Percentiles rank a stretch among this genome's conserved stretches.
These are phyloP conservation scores for Ctenomys sociabilis DNA, from an alignment of 2,113 vertebrate species.

Conservation along the genomic window DNA sequence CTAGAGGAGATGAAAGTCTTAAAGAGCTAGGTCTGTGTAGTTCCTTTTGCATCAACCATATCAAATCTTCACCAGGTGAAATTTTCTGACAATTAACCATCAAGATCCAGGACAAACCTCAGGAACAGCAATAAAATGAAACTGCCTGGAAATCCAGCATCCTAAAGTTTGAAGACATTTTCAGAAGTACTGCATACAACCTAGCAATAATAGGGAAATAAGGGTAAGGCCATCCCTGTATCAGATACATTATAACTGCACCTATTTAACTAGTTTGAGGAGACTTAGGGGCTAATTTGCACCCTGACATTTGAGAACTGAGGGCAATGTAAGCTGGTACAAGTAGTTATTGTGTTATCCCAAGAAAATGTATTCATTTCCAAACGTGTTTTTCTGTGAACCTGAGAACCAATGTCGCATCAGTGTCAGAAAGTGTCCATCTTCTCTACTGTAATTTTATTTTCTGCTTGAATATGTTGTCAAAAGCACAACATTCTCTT, in stretches of 20 bases:
- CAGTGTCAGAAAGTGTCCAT: not conserved
- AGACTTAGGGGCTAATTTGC: not conserved
- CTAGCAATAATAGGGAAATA: not conserved
- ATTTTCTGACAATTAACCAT: slow-evolving; percentile 48
- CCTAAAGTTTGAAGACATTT: slow-evolving; percentile 4
- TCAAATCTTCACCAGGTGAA: slow-evolving; percentile 10
- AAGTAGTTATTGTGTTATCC: not conserved
- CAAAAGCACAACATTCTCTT: slow-evolving; percentile 25
- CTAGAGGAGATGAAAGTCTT: not conserved
- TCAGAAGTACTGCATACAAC: not conserved
- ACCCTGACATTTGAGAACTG: not conserved
- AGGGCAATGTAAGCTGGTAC: not conserved
- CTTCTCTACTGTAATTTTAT: slow-evolving; percentile 6
- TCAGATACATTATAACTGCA: not conserved
- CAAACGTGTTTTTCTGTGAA: not conserved
- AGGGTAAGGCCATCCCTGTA: not conserved
- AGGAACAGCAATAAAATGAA: slow-evolving; percentile 25
- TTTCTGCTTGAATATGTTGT: slow-evolving; percentile 30
- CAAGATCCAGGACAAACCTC: not conserved
- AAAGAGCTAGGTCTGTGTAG: not conserved
- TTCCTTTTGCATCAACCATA: not conserved
- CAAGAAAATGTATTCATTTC: not conserved
- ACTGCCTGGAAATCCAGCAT: not conserved
- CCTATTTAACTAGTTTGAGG: not conserved
- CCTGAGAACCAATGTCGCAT: not conserved